Evolutionary conservation across 2,888 invertebrate species (phyloP).

Genomic region (Epirrhoe alternata): DNA sequence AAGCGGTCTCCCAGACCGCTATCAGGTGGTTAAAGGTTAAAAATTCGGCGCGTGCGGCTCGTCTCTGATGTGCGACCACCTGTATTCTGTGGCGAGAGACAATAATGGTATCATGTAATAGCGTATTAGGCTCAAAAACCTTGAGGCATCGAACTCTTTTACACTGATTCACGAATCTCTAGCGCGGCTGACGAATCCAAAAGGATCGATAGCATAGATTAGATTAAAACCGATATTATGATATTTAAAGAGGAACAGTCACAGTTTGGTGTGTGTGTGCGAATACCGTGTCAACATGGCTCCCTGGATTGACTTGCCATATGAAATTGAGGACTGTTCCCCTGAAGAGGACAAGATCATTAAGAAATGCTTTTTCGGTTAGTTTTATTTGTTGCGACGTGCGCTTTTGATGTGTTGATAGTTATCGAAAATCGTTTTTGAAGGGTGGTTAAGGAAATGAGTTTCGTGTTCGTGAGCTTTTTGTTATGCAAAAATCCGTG

Average conservation of each 20-base stretch:
- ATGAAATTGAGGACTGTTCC: slow-evolving; percentile 65
- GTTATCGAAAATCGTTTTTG: neutral
- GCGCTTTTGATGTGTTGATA: slow-evolving; percentile 41
- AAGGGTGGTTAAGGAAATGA: neutral
- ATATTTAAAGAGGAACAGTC: slow-evolving; percentile 10
- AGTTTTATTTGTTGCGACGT: slow-evolving; percentile 43
- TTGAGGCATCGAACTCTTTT: neutral
- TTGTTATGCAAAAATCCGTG: neutral
- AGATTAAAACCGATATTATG: slow-evolving; percentile 51
- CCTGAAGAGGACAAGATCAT: slow-evolving; percentile 72
- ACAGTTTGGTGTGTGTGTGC: slow-evolving; percentile 47
- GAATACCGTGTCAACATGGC: slow-evolving; percentile 56
- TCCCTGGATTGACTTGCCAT: slow-evolving; percentile 68
- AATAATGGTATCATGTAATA: too few relatives aligned
- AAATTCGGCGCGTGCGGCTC: too few relatives aligned
- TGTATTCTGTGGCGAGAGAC: too few relatives aligned
- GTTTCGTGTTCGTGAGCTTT: neutral
- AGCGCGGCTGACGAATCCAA: slow-evolving; percentile 37
- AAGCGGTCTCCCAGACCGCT: too few relatives aligned
- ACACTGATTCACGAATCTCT: slow-evolving; percentile 25
- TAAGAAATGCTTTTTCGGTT: slow-evolving; percentile 74
- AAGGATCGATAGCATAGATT: slow-evolving; percentile 61
- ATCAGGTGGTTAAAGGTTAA: too few relatives aligned
- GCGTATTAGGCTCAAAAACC: neutral
- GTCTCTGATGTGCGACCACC: too few relatives aligned